Conservation (phyloP, 2,113 vertebrate genomes). For the Lepidiolamprologus cunningtoni region DNA sequence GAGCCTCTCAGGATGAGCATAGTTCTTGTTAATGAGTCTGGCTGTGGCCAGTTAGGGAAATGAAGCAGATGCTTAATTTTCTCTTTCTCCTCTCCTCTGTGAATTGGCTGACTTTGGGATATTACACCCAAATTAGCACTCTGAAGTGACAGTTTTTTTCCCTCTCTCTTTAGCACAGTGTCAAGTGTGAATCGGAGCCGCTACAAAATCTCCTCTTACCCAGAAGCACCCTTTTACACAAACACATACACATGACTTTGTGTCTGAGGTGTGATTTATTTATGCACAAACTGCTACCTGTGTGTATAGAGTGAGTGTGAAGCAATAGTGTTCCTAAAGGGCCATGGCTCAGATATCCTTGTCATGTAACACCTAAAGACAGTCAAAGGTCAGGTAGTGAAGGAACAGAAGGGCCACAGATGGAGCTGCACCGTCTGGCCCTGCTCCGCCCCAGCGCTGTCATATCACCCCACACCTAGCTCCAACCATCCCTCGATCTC, state of each 20-base stretch:
- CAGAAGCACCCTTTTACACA: not conserved
- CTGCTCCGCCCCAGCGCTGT: conserved; percentile 43
- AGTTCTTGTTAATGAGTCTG: conserved; percentile 57
- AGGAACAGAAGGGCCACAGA: conserved; percentile 67
- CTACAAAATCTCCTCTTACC: not conserved
- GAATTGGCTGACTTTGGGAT: conserved; percentile 60
- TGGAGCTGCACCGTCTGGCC: conserved; percentile 43
- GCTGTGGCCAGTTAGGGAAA: conserved; percentile 58
- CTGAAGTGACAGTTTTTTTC: conserved; percentile 28
- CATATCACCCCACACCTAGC: conserved; percentile 27
- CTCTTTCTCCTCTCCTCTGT: conserved; percentile 43
- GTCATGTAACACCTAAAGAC: conserved; percentile 64
- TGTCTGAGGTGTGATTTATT: not conserved
- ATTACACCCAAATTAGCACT: conserved; percentile 49
- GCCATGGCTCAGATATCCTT: conserved; percentile 40
- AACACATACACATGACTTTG: conserved; percentile 3
- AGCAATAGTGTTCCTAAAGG: not conserved
- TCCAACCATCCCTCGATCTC: not conserved
- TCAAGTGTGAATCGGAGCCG: conserved; percentile 26
- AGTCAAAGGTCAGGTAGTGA: conserved; percentile 61
- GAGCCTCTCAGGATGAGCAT: conserved; percentile 32
- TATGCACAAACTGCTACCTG: not conserved
- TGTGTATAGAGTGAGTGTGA: not conserved
- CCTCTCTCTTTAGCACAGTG: conserved; percentile 29
- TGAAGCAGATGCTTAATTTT: conserved; percentile 67